Base-by-base conservation (phyloP, 2,888 invertebrate species). In the Agrilus mali region DNA sequence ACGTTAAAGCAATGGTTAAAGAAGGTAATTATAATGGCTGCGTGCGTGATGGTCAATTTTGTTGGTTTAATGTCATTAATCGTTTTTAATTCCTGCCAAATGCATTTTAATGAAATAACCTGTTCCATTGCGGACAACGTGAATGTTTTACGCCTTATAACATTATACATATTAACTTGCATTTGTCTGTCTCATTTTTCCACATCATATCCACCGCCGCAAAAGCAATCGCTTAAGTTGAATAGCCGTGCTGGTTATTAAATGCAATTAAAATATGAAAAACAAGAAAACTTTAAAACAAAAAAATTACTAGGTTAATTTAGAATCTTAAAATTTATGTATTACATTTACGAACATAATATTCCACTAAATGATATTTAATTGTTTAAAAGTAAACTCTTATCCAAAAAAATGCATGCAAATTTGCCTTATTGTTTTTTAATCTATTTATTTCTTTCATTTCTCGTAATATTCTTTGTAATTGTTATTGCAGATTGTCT, bases 401-500 rank as follows among this genome's bases (percentile, higher is more conserved):
- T 10, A 10, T 27, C 8, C 27, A 4, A 4, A 27, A n/a, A 10
- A 27, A 10, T 27, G 27, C 27, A 27, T 27, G 27, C 27, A 38
- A 33, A 31, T 12, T 16, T 12, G 20, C 15, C 14, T 38, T 6
- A 38, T 48, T 38, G 36, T 48, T 40, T 33, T 44, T 44, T n/a
- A n/a, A 40, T 35, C 38, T 44, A 43, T 45, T 38, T 33, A 27
- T 27, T 8, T 3, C 27, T 27, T 10, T 27, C 8, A 27, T 27
- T 27, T 40, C 31, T 16, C 41, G 36, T 35, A 42, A 42, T 48
- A 15, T 27, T 36, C 36, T 33, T 42, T 44, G 41, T 7, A 40
- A 47, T 50, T 36, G 42, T 43, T 35, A 41, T 53, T 64, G 36
- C 66, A 82, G 82, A 74, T 81, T 55, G 78, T 77, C 52, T 77